Base-by-base conservation (phyloP, 1,140 invertebrate genomes). In the Pogonomyrmex barbatus region DNA sequence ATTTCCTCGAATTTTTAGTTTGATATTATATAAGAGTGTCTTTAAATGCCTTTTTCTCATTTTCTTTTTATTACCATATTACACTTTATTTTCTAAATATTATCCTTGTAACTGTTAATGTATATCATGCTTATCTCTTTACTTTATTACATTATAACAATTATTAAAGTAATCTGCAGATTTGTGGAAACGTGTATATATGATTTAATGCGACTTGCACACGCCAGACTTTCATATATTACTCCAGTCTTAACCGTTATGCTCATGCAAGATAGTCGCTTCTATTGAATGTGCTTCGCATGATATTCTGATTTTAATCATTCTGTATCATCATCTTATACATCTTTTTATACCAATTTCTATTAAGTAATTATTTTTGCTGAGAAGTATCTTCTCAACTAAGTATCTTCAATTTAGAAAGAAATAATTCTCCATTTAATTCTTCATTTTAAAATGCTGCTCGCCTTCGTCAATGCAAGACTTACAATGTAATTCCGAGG, bases 181-280 rank as follows among this genome's bases (percentile, higher is more conserved):
- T 63, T 63, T 33, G 14, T 14, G 5, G 60, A 36, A 63, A 63
- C 2, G 14, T 36, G 17, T 63, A 36, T 36, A 36, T 63, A 36
- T 36, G 14, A 36, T 63, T 63, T 63, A 63, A 63, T 63, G 33
- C 33, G 60, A 63, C 60, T 63, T 63, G 24, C 60, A 36, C 60
- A 63, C 60, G 60, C 33, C 60, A 63, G 6, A 1, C 60, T 63
- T 36, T 63, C 33, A 63, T 24, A 24, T 24, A 24, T 63, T 63
- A 36, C 10, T 63, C 36, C 36, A 63, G 24, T 63, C 60, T 63
- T 63, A 63, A 36, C 33, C 12, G 60, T 36, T 63, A 63, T 33
- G 60, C 60, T 63, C 60, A 36, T 63, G 60, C 60, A 36, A 63
- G 60, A 63, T 17, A 63, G 33, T 63, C 36, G 33, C 17, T 63